Conservation (phyloP, 2,888 invertebrate genomes). For the Athalia circularis region DNA sequence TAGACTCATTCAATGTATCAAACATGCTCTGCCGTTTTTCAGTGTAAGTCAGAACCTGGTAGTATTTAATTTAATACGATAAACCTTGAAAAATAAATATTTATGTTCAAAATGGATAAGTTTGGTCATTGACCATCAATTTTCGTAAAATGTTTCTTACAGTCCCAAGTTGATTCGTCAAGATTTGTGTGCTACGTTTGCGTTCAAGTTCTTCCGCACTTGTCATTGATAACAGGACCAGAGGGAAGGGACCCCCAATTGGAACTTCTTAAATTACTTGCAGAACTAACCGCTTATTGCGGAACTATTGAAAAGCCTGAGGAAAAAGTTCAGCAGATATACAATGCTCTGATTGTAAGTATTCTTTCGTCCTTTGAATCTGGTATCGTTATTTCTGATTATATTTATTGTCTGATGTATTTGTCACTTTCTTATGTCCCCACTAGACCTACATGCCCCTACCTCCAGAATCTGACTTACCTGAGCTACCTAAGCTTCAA, state of each 20-base stretch:
- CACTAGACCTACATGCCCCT: constrained; percentile 90
- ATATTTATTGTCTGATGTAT: neutral
- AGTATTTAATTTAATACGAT: constrained; percentile 16
- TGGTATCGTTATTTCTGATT: neutral
- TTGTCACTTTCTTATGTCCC: constrained; percentile 49
- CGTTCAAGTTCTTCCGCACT: constrained; percentile 87
- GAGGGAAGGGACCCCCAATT: constrained; percentile 82
- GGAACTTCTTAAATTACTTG: constrained; percentile 89
- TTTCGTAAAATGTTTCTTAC: constrained; percentile 60
- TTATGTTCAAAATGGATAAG: neutral
- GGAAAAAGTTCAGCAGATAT: constrained; percentile 85
- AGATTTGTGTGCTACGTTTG: constrained; percentile 90
- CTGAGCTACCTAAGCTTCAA: constrained; percentile 87
- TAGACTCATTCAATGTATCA: constrained; percentile 89
- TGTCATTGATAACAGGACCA: constrained; percentile 80
- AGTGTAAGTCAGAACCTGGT: constrained; percentile 81
- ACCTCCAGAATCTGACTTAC: constrained; percentile 83
- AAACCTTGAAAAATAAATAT: constrained; percentile 16
- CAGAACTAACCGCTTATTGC: constrained; percentile 87
- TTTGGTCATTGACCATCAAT: neutral
- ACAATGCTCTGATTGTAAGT: constrained; percentile 86
- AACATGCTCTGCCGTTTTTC: constrained; percentile 90
- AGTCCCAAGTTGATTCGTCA: constrained; percentile 91
- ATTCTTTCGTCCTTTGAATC: constrained; percentile 44
- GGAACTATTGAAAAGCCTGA: constrained; percentile 86